Evolutionary conservation across 2,113 vertebrate species (phyloP).

Genomic region (Lepidothrix coronata): DNA sequence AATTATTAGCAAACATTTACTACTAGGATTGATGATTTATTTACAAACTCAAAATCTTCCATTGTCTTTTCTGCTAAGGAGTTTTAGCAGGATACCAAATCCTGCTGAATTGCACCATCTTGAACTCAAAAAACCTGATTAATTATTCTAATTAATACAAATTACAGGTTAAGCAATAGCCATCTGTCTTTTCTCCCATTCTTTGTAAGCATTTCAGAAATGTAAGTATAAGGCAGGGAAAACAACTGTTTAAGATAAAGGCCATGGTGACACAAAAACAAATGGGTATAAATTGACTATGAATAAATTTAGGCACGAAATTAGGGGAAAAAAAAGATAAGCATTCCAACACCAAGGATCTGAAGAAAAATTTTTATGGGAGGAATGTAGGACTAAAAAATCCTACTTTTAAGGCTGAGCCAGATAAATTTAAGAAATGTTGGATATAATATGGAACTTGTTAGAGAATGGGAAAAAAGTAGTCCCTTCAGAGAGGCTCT

Average conservation of each 20-base stretch:
- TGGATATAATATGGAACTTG: neutral
- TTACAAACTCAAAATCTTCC: neutral
- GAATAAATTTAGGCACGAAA: constrained; percentile 1
- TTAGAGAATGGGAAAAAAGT: neutral
- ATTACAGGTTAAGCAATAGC: neutral
- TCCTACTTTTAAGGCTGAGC: neutral
- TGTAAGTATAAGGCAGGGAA: constrained; percentile 19
- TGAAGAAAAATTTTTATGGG: neutral
- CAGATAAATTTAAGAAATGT: neutral
- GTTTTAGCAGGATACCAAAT: neutral
- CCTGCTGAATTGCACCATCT: neutral
- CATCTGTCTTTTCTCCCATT: constrained; percentile 6
- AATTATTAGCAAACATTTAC: neutral
- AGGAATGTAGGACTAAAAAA: neutral
- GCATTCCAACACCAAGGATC: neutral
- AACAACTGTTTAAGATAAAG: constrained; percentile 33
- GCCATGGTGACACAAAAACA: constrained; percentile 29
- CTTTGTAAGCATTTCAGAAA: neutral
- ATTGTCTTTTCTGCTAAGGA: neutral
- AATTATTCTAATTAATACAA: constrained; percentile 40
- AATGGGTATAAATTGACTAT: constrained; percentile 12
- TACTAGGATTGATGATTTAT: neutral
- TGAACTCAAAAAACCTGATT: neutral
- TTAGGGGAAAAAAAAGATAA: neutral
- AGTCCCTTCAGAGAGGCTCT: neutral